Evolutionary conservation across 2,888 invertebrate species (phyloP).

Genomic region (Drosophila tripunctata): DNA sequence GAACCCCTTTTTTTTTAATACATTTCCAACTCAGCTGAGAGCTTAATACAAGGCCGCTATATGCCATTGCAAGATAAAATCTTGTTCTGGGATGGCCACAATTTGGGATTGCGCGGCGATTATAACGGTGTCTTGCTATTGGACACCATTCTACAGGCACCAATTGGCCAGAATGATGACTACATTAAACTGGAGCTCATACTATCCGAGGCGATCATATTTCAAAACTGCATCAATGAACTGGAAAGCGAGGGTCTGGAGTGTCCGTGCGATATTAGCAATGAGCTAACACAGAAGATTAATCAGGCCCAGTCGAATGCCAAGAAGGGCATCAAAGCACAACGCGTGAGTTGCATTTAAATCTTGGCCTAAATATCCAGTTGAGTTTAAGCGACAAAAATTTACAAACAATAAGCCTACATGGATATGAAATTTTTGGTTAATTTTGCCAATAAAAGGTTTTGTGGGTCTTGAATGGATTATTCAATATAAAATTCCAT

Average conservation of each 20-base stretch:
- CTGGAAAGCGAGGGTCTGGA: slow-evolving; percentile 91
- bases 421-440: too few species aligned
- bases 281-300: slow-evolving; percentile 91
- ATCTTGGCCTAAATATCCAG: too few species aligned
- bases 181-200: slow-evolving; percentile 93
- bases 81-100: slow-evolving; percentile 92
- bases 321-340: slow-evolving; percentile 94
- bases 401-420: too few species aligned
- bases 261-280: slow-evolving; percentile 90
- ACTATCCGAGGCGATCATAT: slow-evolving; percentile 93
- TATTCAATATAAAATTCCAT: too few species aligned
- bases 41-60: slow-evolving; percentile 89
- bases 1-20: too few species aligned
- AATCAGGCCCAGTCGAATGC: slow-evolving; percentile 88
- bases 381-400: too few species aligned
- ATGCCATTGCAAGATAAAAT: slow-evolving; percentile 92
- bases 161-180: slow-evolving; percentile 90
- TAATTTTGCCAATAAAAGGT: too few species aligned
- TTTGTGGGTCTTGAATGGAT: too few species aligned
- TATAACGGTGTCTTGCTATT: slow-evolving; percentile 95
- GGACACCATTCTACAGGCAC: slow-evolving; percentile 94
- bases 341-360: slow-evolving; percentile 87
- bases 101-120: slow-evolving; percentile 93
- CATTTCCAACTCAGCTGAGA: slow-evolving; percentile 82
- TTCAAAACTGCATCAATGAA: slow-evolving; percentile 91